Percentiles rank a stretch among this genome's conserved stretches.
phyloP scores from a whole-genome alignment of 1,140 invertebrate genomes.

The Drosophila repletoides region DNA sequence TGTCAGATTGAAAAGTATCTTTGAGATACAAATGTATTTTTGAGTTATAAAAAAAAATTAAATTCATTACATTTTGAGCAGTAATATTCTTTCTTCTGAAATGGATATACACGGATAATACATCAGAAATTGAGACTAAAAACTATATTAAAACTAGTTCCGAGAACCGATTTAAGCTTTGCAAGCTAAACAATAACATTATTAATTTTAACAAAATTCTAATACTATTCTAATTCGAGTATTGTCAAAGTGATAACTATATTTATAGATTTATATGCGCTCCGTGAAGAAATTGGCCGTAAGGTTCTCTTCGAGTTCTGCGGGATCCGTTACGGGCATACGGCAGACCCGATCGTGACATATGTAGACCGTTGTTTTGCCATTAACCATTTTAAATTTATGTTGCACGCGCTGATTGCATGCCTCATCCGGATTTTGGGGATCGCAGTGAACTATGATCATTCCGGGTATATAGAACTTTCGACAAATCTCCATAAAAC shows the following conservation, averaged over 20 bases:
- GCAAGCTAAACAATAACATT: conserved; percentile 44
- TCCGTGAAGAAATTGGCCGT: conserved; percentile 81
- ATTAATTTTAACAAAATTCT: conserved; percentile 22
- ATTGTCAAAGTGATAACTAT: conserved; percentile 15
- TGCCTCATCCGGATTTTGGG: conserved; percentile 82
- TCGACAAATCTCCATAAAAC: conserved; percentile 87
- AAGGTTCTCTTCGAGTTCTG: conserved; percentile 86
- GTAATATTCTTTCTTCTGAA: no score
- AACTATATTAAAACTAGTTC: conserved; percentile 50
- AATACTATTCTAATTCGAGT: conserved; percentile 53
- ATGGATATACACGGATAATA: conserved; percentile 8
- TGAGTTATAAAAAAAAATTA: no score
- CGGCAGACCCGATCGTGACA: conserved; percentile 91
- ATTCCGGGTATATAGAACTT: conserved; percentile 87
- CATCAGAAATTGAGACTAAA: conserved; percentile 4
- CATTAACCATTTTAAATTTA: conserved; percentile 83
- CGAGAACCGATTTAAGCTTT: conserved; percentile 59
- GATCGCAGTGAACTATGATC: conserved; percentile 87
- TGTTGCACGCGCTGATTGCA: conserved; percentile 61
- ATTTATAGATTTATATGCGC: conserved; percentile 41
- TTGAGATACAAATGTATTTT: no score
- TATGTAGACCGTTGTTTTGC: conserved; percentile 89
- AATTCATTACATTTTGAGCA: no score
- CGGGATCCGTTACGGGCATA: conserved; percentile 88
- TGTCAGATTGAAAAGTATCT: no score